A percentile compares a stretch with the other conserved stretches of the same genome.
Conservation (phyloP, 2,888 invertebrate genomes). For the Masnerella sp. region DNA sequence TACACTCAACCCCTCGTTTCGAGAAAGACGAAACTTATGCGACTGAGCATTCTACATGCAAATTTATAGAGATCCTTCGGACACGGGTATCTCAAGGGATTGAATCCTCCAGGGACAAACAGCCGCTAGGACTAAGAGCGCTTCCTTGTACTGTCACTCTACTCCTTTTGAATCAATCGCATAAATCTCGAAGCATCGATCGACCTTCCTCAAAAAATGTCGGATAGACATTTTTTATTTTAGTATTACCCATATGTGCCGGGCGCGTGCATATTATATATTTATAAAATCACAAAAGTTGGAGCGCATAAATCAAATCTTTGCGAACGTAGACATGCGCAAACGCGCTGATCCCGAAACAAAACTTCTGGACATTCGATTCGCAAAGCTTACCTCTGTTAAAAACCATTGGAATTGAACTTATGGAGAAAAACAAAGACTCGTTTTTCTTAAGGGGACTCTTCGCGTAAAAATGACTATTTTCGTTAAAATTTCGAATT, state of each 20-base stretch:
- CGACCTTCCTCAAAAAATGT: conserved; percentile 60
- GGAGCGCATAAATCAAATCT: conserved; percentile 4
- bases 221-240: conserved; percentile 54
- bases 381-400: too few species aligned
- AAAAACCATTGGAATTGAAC: too few species aligned
- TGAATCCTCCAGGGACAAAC: conserved; percentile 72
- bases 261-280: conserved; percentile 25
- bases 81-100: conserved; percentile 68
- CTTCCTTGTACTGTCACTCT: conserved; percentile 78
- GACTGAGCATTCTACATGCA: conserved; percentile 77
- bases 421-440: too few species aligned
- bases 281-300: conserved; percentile 21
- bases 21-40: conserved; percentile 57
- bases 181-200: conserved; percentile 75
- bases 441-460: too few species aligned
- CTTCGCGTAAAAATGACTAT: too few species aligned
- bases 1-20: conserved; percentile 51
- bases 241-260: conserved; percentile 38
- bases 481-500: too few species aligned
- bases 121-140: conserved; percentile 77
- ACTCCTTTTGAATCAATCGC: conserved; percentile 77
- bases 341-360: too few species aligned
- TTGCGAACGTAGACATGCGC: neutral
- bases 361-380: too few species aligned
- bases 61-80: conserved; percentile 78